Percentiles rank a stretch among this genome's conserved stretches.
Conservation (phyloP, 2,888 invertebrate genomes). For the Penaeus monodon region DNA sequence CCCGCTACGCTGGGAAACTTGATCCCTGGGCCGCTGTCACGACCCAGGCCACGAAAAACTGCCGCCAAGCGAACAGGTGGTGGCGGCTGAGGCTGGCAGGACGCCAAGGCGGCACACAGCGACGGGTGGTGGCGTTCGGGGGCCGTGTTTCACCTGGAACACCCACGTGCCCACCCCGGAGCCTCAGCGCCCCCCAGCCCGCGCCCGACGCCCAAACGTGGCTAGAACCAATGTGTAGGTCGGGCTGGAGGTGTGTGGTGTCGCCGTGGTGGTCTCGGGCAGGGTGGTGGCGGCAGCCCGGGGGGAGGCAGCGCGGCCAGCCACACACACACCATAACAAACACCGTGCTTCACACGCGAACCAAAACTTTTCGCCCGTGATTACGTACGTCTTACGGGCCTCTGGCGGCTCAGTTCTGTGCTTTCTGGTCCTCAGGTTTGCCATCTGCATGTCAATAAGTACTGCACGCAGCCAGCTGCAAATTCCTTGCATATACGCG, state of each 20-base stretch:
- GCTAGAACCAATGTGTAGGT: background rate
- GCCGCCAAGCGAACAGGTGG: conserved; percentile 14
- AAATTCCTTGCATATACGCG: too few species aligned
- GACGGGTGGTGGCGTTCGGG: background rate
- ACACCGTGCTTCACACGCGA: background rate
- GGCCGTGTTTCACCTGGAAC: conserved; percentile 17
- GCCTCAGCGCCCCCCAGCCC: background rate
- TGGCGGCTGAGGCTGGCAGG: conserved; percentile 6
- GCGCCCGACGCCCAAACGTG: conserved; percentile 12
- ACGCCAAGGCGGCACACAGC: conserved; percentile 10
- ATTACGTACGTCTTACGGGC: background rate
- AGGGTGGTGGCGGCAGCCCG: conserved; percentile 9
- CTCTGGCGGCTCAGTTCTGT: too few species aligned
- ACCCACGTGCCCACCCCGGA: conserved; percentile 20
- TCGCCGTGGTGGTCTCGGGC: conserved; percentile 17
- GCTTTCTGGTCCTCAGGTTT: too few species aligned
- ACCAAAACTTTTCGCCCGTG: background rate
- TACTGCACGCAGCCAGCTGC: too few species aligned
- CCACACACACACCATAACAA: conserved; percentile 21
- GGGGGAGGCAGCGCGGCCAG: conserved; percentile 12
- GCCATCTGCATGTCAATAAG: too few species aligned
- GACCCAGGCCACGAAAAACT: conserved; percentile 23
- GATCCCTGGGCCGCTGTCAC: conserved; percentile 18
- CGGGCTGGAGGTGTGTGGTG: conserved; percentile 24
- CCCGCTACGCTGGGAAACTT: conserved; percentile 14